Conservation (phyloP, 2,113 vertebrate genomes). For the Colossoma macropomum region DNA sequence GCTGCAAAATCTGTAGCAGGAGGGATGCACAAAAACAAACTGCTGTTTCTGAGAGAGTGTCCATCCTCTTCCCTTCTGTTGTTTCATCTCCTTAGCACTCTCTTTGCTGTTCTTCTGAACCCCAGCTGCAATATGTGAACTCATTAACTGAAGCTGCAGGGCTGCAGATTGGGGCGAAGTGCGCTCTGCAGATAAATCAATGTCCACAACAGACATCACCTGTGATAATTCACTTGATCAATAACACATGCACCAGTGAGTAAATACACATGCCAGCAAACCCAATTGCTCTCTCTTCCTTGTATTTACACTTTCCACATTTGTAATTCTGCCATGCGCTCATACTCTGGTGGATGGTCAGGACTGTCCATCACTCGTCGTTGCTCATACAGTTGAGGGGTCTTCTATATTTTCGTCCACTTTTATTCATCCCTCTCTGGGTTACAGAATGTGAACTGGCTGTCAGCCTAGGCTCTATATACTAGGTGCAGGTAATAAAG, state of each 20-base stretch:
- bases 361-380: background rate
- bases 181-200: background rate
- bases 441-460: background rate
- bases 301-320: background rate
- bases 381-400: background rate
- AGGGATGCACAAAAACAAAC: background rate
- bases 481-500: constrained; percentile 5
- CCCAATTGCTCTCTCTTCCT: background rate
- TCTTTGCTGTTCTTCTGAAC: background rate
- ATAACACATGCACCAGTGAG: constrained; percentile 41
- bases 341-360: constrained; percentile 6
- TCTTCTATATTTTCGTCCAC: background rate
- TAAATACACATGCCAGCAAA: constrained; percentile 44
- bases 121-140: background rate
- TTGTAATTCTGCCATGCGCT: background rate
- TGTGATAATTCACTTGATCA: background rate
- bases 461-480: background rate
- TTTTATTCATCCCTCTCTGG: no score
- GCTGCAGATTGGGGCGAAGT: background rate
- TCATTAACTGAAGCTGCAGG: constrained; percentile 15
- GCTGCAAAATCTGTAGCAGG: background rate
- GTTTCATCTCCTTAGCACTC: background rate
- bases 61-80: background rate
- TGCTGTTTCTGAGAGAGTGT: background rate
- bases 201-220: background rate